Conservation (phyloP, 2,797 vertebrate species). For the Anabacerthia variegaticeps region DNA sequence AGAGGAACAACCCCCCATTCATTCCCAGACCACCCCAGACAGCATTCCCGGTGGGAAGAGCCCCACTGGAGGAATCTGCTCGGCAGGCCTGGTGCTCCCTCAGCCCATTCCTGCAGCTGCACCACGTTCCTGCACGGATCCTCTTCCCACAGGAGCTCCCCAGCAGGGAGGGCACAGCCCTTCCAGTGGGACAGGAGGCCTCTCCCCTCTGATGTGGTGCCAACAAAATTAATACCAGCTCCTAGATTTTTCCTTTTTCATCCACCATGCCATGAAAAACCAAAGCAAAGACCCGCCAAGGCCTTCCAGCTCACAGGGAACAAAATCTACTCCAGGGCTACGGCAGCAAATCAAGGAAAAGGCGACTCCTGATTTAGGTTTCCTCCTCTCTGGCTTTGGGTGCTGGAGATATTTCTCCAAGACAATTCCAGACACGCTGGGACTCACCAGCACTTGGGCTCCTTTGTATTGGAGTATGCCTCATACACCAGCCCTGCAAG, state of each 20-base stretch:
- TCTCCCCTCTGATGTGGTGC: background rate
- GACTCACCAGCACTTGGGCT: background rate
- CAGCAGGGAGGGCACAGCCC: background rate
- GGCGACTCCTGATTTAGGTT: background rate
- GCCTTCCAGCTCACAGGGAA: background rate
- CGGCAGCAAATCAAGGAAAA: background rate
- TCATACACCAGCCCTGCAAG: background rate
- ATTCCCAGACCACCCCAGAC: fast-evolving
- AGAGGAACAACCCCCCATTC: background rate
- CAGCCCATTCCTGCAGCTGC: background rate
- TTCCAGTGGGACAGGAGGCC: background rate
- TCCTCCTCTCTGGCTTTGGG: background rate
- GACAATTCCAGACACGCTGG: background rate
- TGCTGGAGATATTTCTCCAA: background rate
- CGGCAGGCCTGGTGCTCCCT: background rate
- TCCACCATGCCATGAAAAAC: background rate
- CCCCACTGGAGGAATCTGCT: background rate
- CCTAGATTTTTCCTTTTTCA: background rate
- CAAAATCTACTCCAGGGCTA: background rate
- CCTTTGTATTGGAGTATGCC: background rate
- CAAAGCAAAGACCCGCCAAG: background rate
- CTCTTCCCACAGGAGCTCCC: background rate
- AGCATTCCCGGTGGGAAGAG: fast-evolving
- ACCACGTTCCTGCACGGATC: background rate
- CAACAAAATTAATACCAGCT: slow-evolving; percentile 5